These are phyloP conservation scores for Bungarus multicinctus DNA, from an alignment of 2,113 vertebrate genomes.

Conservation along the genomic window DNA sequence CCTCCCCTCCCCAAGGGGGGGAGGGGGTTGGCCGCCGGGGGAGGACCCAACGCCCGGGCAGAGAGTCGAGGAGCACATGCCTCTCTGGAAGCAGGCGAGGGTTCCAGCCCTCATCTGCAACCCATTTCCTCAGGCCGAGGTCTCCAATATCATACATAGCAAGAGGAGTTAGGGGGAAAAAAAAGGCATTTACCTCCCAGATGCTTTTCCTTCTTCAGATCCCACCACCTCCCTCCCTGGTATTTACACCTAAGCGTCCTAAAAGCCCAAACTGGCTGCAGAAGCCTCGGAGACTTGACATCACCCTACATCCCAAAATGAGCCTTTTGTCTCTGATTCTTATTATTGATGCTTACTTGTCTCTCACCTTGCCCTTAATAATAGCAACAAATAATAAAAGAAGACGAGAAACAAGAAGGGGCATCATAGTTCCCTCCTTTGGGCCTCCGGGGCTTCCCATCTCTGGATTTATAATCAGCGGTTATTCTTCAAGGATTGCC, in stretches of 20 bases:
- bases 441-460: not conserved
- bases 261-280: not conserved
- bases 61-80: not conserved
- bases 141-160: not conserved
- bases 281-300: not conserved
- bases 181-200: not conserved
- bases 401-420: not conserved
- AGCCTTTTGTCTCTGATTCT: not conserved
- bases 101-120: conserved; percentile 8
- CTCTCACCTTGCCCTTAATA: not conserved
- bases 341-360: not conserved
- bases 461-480: not conserved
- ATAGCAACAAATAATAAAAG: not conserved
- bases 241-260: not conserved
- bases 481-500: not conserved
- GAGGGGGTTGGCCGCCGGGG: not conserved
- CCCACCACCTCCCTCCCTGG: not conserved
- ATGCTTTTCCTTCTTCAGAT: not conserved
- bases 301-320: not conserved
- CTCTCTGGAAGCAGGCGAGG: not conserved
- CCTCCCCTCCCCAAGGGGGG: not conserved
- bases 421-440: no score
- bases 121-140: not conserved
- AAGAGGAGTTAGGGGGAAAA: not conserved
- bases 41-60: not conserved